phyloP scores from a whole-genome alignment of 2,888 invertebrate species.

The Phaedon cochleariae region DNA sequence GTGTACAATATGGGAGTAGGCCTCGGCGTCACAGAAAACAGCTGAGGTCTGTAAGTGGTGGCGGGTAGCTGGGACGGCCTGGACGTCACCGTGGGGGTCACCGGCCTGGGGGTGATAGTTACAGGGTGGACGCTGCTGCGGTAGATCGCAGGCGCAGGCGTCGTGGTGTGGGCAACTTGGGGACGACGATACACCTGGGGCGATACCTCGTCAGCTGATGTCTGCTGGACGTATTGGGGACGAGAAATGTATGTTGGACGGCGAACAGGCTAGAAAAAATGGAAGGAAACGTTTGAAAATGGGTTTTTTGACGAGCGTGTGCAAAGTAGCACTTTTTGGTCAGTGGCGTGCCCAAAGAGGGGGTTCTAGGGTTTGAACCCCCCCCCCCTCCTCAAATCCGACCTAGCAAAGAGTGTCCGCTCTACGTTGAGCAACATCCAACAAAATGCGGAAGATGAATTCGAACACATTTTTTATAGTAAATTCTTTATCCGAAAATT shows the following conservation, averaged over 20 bases:
- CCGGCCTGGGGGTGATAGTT: slow-evolving; percentile 68
- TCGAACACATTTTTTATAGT: too few relatives aligned
- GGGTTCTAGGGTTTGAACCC: too few relatives aligned
- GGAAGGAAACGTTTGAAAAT: neutral
- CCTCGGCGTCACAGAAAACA: slow-evolving; percentile 68
- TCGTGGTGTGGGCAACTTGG: slow-evolving; percentile 63
- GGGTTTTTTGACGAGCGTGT: too few relatives aligned
- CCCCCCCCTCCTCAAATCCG: too few relatives aligned
- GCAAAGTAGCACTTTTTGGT: too few relatives aligned
- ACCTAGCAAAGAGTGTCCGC: too few relatives aligned
- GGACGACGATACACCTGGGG: slow-evolving; percentile 44
- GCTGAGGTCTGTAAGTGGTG: slow-evolving; percentile 73
- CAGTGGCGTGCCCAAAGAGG: too few relatives aligned
- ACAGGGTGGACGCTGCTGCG: slow-evolving; percentile 63
- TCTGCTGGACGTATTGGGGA: slow-evolving; percentile 53
- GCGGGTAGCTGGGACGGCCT: slow-evolving; percentile 67
- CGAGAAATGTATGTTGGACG: slow-evolving; percentile 59
- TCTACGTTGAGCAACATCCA: too few relatives aligned
- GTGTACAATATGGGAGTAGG: slow-evolving; percentile 59
- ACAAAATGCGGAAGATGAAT: too few relatives aligned
- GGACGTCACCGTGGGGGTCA: slow-evolving; percentile 56
- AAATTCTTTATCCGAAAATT: too few relatives aligned
- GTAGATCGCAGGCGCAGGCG: slow-evolving; percentile 60
- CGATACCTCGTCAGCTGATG: slow-evolving; percentile 44
- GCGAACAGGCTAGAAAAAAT: slow-evolving; percentile 51